These are phyloP conservation scores for Drosophila watanabei DNA, from an alignment of 1,140 invertebrate species.

Conservation along the genomic window DNA sequence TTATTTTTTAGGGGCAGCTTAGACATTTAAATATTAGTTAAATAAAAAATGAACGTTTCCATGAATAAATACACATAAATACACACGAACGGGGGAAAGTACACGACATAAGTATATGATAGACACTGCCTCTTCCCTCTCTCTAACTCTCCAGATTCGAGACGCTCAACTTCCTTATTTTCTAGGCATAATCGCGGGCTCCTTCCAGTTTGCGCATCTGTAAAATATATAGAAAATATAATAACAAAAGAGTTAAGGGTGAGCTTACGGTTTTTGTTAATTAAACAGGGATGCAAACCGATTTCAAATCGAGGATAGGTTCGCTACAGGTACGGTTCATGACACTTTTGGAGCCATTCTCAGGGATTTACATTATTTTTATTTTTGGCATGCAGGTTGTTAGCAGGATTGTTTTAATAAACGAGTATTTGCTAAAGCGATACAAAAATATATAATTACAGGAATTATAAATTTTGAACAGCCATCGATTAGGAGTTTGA, in stretches of 20 bases:
- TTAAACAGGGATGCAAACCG: slow-evolving; percentile 35
- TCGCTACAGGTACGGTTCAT: slow-evolving; percentile 20
- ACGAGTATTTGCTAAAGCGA: slow-evolving; percentile 34
- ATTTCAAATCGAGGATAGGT: slow-evolving; percentile 17
- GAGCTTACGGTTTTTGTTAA: not conserved
- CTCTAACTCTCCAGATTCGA: slow-evolving; percentile 44
- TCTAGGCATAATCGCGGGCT: slow-evolving; percentile 76
- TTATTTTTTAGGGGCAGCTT: slow-evolving; percentile 65
- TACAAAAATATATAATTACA: slow-evolving; percentile 22
- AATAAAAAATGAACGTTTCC: slow-evolving; percentile 52
- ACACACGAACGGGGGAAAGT: slow-evolving; percentile 49
- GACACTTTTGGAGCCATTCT: slow-evolving; percentile 11
- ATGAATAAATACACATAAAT: slow-evolving; percentile 79
- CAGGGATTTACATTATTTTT: slow-evolving; percentile 11
- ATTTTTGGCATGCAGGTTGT: slow-evolving; percentile 18
- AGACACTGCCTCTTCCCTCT: slow-evolving; percentile 45
- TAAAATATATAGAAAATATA: slow-evolving; percentile 13
- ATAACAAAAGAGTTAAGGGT: slow-evolving; percentile 1
- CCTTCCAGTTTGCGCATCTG: slow-evolving; percentile 82
- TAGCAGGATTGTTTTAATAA: slow-evolving; percentile 24
- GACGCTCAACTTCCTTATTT: not conserved
- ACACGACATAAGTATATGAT: slow-evolving; percentile 57
- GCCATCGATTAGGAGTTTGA: not conserved
- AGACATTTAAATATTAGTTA: slow-evolving; percentile 56
- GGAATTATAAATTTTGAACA: not conserved